These are phyloP conservation scores for Dromiciops gliroides DNA, from an alignment of 2,113 vertebrate species.

Conservation along the genomic window DNA sequence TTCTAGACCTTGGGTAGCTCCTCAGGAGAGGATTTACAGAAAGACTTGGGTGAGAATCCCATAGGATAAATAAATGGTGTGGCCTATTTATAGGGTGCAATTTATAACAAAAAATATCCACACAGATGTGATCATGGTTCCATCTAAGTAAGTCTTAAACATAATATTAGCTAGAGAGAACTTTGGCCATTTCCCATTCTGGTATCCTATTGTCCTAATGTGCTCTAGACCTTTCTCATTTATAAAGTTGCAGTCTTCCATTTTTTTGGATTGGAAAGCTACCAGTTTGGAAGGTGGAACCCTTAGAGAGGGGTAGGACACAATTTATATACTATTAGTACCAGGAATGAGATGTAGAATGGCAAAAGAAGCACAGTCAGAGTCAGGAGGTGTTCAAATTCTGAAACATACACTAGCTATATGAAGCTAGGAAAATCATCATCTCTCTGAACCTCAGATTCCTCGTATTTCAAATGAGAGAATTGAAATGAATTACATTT, in stretches of 20 bases:
- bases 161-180: not conserved
- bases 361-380: not conserved
- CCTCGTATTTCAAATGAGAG: not conserved
- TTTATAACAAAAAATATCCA: not conserved
- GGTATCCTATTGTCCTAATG: not conserved
- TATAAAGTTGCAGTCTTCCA: not conserved
- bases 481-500: not conserved
- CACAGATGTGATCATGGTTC: not conserved
- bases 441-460: not conserved
- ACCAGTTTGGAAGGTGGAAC: not conserved
- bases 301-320: not conserved
- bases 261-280: not conserved
- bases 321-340: not conserved
- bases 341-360: not conserved
- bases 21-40: not conserved
- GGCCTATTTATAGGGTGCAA: not conserved
- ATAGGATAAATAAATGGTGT: not conserved
- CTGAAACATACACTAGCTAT: not conserved
- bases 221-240: not conserved
- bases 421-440: not conserved
- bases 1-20: not conserved
- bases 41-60: not conserved
- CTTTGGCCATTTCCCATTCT: not conserved
- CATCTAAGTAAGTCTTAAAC: not conserved
- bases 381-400: not conserved